phyloP scores from a whole-genome alignment of 2,888 invertebrate genomes.

The Volucella zonaria region DNA sequence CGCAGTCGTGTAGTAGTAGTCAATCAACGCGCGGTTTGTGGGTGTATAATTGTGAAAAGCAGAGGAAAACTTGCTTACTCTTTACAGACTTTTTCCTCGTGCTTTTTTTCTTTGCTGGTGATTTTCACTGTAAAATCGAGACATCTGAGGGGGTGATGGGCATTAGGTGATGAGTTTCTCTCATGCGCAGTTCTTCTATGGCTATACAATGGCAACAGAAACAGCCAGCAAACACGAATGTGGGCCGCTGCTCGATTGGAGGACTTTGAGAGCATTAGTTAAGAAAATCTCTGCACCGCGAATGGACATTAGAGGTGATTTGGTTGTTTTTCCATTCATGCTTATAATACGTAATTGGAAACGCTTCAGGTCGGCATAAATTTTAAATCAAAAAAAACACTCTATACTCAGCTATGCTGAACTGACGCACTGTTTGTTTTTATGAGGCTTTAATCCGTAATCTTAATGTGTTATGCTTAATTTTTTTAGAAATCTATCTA shows the following conservation, averaged over 20 bases:
- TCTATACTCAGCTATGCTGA: not conserved
- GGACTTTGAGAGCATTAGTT: constrained; percentile 32
- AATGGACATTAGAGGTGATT: constrained; percentile 14
- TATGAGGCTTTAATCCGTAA: too few relatives aligned
- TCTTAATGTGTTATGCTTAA: too few relatives aligned
- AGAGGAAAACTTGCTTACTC: constrained; percentile 46
- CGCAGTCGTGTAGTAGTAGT: constrained; percentile 53
- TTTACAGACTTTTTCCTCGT: constrained; percentile 10
- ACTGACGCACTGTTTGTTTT: too few relatives aligned
- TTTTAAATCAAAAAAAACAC: not conserved
- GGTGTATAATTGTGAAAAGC: constrained; percentile 67
- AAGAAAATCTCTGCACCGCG: constrained; percentile 13
- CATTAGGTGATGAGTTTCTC: not conserved
- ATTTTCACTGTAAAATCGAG: constrained; percentile 60
- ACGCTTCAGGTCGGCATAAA: constrained; percentile 1
- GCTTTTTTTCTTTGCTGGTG: constrained; percentile 24
- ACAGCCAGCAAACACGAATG: constrained; percentile 6
- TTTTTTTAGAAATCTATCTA: too few relatives aligned
- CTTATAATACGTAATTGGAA: constrained; percentile 43
- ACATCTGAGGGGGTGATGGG: not conserved
- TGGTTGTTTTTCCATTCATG: constrained; percentile 20
- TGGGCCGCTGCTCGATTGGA: constrained; percentile 55
- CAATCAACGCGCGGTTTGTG: constrained; percentile 71
- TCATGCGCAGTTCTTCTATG: constrained; percentile 44
- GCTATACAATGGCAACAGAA: constrained; percentile 38